Base-by-base conservation (phyloP, 2,113 vertebrate species). In the Hepsetus odoe region DNA sequence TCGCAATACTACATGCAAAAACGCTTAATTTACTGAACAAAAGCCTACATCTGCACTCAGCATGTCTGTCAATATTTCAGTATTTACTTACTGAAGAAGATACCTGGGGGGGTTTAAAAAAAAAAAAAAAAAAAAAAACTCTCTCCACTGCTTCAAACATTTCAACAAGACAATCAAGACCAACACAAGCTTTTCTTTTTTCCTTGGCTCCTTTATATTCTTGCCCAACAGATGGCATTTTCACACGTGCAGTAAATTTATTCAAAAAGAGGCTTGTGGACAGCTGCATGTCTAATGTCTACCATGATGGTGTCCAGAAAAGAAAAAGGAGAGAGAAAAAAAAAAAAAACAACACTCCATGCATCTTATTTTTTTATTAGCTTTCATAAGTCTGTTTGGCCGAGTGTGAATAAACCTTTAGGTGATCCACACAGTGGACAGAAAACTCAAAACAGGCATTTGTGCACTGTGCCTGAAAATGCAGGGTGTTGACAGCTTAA, bases 401-500 rank as follows among this genome's bases (percentile, higher is more conserved):
- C 62, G 44, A 49, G 28, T 26, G 28, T 22, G 46, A 38, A 42
- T 28, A 55, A 67, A 55, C 32, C 46, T 58, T 53, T 28, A 56
- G 55, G 40, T 64, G 44, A 55, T 76, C 62, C 82, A 80, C 69
- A 64, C 84, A 79, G 80, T 74, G 77, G 20, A 69, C 10, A 77
- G 62, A 84, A 78, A 77, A 55, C 76, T 51, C 74, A 77, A 32
- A 55, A 66, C 77, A 78, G 73, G 73, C 68, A 70, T 68, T 44
- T 76, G 82, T 84, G 88, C 85, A 70, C 9, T 4, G 83, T 91
- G 89, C 65, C 79, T 71, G 74, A 46, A 56, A 67, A 67, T 30
- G 30, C 26, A 79, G 32, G 8, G 14, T 42, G 59, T 16, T 9
- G 14, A 72, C 26, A 33, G 24, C 3, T 51, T n/a, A 44, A 76